Conservation (phyloP, 2,888 invertebrate genomes). For the Xylophagus ater region DNA sequence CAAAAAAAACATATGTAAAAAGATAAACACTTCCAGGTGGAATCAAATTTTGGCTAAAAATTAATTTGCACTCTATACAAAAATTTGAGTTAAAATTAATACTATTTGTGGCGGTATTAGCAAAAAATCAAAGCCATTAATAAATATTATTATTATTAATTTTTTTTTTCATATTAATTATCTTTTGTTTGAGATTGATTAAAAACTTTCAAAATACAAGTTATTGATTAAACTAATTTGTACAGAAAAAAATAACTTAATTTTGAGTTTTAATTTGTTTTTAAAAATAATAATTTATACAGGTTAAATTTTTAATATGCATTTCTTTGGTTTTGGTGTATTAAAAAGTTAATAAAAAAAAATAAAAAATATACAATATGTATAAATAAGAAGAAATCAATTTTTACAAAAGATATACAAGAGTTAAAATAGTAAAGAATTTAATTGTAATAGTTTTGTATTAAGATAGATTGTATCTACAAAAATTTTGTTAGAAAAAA, state of each 20-base stretch:
- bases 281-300: background rate
- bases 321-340: slow-evolving; percentile 1
- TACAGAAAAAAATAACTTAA: too few species aligned
- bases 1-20: background rate
- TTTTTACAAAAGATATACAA: too few species aligned
- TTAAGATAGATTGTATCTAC: too few species aligned
- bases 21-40: background rate
- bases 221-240: too few species aligned
- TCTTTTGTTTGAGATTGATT: background rate
- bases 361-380: too few species aligned
- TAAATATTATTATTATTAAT: background rate
- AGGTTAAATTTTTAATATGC: slow-evolving; percentile 1
- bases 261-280: background rate
- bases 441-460: background rate
- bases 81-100: background rate
- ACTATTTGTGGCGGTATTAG: background rate
- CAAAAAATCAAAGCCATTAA: background rate
- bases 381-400: too few species aligned
- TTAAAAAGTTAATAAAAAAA: background rate
- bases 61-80: too few species aligned
- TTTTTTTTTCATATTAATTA: background rate
- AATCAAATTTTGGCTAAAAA: too few species aligned
- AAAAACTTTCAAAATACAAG: too few species aligned
- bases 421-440: too few species aligned
- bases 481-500: too few species aligned